Evolutionary conservation across 2,113 vertebrate species (phyloP).

Genomic region (Passer montanus): DNA sequence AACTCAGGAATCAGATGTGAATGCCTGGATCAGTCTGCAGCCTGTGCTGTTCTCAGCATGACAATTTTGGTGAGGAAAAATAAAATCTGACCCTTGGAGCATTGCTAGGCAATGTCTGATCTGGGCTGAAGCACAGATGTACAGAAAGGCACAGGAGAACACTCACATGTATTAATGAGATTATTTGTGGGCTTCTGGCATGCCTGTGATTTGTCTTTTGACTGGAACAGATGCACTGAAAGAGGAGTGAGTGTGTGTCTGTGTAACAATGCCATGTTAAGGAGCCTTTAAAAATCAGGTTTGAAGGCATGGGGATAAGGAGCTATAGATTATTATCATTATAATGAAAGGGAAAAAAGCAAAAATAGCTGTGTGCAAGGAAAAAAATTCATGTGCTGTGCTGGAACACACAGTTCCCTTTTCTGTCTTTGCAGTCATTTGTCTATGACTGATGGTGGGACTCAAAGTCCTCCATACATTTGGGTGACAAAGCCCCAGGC

Average conservation of each 20-base stretch:
- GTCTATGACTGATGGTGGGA: not conserved
- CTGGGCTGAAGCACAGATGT: not conserved
- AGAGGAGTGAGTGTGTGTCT: not conserved
- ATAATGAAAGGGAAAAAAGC: not conserved
- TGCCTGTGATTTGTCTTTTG: not conserved
- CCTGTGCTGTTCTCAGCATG: not conserved
- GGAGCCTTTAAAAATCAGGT: not conserved
- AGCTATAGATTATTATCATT: not conserved
- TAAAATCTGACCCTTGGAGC: not conserved
- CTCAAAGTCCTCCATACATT: not conserved
- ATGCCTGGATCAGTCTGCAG: not conserved
- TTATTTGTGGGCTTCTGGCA: not conserved
- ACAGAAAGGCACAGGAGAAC: not conserved
- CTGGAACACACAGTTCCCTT: not conserved
- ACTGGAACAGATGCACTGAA: not conserved
- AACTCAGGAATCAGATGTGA: not conserved
- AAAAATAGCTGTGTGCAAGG: not conserved
- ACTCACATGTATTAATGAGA: not conserved
- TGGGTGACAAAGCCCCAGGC: not conserved
- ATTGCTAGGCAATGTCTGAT: not conserved
- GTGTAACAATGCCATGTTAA: not conserved
- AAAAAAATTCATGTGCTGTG: not conserved
- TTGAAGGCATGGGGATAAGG: not conserved
- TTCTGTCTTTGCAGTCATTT: not conserved
- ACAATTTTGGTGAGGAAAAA: not conserved